Evolutionary conservation across 2,113 vertebrate species (phyloP).

Genomic region (Phrynocephalus versicolor): DNA sequence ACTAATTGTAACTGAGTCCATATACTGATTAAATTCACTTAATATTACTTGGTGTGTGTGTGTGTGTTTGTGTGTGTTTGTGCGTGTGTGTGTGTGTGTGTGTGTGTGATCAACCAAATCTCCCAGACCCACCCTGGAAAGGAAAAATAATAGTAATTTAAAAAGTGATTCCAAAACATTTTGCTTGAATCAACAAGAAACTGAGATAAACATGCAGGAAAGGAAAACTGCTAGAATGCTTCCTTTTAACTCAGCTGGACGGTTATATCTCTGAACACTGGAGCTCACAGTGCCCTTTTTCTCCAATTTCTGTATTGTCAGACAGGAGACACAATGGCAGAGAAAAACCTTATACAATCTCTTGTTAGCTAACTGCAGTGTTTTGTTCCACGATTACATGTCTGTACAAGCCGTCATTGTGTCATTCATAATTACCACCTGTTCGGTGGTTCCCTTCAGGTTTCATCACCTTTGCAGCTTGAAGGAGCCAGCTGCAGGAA

Average conservation of each 20-base stretch:
- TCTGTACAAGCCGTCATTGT: constrained; percentile 74
- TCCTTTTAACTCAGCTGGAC: constrained; percentile 61
- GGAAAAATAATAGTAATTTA: neutral
- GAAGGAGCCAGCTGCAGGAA: constrained; percentile 77
- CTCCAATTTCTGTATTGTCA: constrained; percentile 75
- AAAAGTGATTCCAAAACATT: constrained; percentile 52
- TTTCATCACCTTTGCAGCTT: constrained; percentile 74
- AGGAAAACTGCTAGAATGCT: constrained; percentile 66
- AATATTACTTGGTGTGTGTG: constrained; percentile 7
- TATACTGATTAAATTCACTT: constrained; percentile 43
- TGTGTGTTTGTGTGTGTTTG: neutral
- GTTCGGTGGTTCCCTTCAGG: constrained; percentile 74
- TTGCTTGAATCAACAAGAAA: constrained; percentile 68
- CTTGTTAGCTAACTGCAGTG: constrained; percentile 74
- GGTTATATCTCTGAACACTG: constrained; percentile 64
- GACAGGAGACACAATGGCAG: constrained; percentile 64
- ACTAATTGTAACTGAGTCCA: neutral
- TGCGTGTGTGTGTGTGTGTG: neutral
- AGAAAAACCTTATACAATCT: constrained; percentile 64
- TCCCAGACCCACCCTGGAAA: constrained; percentile 61
- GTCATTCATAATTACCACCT: constrained; percentile 84
- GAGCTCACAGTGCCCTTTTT: constrained; percentile 58
- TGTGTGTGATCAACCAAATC: constrained; percentile 21
- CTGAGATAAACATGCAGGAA: constrained; percentile 59
- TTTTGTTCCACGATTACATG: constrained; percentile 72